phyloP scores from a whole-genome alignment of 2,113 vertebrate species.

The Chauna torquata region DNA sequence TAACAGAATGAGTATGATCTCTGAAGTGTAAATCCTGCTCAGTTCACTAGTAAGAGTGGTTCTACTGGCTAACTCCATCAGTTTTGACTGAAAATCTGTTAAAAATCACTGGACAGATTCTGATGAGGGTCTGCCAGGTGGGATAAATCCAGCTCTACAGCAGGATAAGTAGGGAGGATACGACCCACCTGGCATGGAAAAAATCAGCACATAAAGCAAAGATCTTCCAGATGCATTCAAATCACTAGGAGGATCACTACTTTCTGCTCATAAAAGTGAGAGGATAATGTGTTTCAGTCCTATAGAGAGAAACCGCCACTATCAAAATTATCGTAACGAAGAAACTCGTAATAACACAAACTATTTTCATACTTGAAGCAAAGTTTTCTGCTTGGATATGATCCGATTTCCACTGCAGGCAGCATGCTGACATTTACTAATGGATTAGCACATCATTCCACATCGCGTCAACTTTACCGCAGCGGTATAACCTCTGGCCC shows the following conservation, averaged over 20 bases:
- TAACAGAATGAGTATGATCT: neutral
- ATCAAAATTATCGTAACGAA: neutral
- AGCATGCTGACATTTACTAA: constrained; percentile 16
- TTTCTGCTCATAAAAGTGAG: neutral
- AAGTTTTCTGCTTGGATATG: neutral
- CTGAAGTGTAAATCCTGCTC: neutral
- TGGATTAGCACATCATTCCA: constrained; percentile 8
- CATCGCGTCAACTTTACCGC: neutral
- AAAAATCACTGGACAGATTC: neutral
- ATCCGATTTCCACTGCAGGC: neutral
- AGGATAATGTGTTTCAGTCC: neutral
- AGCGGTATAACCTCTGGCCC: neutral
- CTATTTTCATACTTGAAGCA: neutral
- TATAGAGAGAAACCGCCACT: neutral
- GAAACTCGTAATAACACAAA: neutral
- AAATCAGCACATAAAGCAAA: neutral
- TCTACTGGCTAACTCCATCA: neutral
- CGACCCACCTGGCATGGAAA: neutral
- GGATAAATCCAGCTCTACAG: neutral
- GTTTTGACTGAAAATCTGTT: neutral
- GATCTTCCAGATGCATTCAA: neutral
- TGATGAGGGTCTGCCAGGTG: neutral
- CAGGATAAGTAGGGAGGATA: neutral
- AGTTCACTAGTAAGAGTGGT: neutral
- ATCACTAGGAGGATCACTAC: neutral